Conservation (phyloP, 2,797 vertebrate genomes). For the Eulemur rubriventer region DNA sequence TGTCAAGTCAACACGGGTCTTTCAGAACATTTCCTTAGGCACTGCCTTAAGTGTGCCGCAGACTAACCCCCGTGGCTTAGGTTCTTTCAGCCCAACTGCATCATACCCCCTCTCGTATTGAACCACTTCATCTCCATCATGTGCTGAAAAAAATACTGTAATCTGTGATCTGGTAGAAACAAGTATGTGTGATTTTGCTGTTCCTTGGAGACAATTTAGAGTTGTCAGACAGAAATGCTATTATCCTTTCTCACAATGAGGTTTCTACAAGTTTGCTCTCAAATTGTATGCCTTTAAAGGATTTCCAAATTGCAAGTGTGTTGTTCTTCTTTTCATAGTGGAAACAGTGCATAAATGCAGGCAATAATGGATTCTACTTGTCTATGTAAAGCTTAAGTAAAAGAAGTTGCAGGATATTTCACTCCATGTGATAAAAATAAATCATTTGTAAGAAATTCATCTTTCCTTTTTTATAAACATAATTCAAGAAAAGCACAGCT, state of each 20-base stretch:
- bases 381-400: background rate
- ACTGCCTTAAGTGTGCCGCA: background rate
- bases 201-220: background rate
- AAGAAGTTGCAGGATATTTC: background rate
- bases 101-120: background rate
- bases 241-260: background rate
- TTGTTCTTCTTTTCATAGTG: background rate
- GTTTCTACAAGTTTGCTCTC: background rate
- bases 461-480: background rate
- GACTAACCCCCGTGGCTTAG: rapidly evolving
- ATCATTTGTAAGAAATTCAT: background rate
- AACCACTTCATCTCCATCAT: background rate
- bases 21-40: background rate
- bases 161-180: background rate
- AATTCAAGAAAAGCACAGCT: conserved; percentile 47
- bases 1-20: background rate
- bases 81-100: background rate
- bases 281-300: background rate
- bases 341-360: background rate
- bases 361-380: background rate
- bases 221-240: background rate
- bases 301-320: background rate
- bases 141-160: background rate
- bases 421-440: background rate
- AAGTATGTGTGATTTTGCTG: background rate